Evolutionary conservation across 2,888 invertebrate genomes (phyloP), one percentile per base, ranked within the genome.

Genomic region (Pyrgus malvae): DNA sequence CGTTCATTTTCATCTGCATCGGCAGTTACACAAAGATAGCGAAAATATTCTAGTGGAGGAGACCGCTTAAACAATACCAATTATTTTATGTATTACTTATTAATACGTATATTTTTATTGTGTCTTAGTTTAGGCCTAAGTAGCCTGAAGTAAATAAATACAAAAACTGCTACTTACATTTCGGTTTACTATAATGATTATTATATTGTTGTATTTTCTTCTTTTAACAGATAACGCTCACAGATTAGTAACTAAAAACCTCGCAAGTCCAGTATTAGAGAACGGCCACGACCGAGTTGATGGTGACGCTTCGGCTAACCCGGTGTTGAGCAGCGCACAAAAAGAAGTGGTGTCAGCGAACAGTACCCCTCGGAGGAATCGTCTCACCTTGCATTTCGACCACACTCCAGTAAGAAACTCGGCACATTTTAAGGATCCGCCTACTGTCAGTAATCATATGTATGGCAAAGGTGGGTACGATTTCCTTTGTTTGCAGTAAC

Each of bases 381-480:
- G 96, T 53, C 91, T 95, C 46, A 95, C 96, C 0, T 70, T 95
- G 58, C 94, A 95, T 70, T 92, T 95, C 46, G 95, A 96, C 46
- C 93, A 94, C 66, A 93, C 94, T 17, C 93, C 94, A 0, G 75
- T 91, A 2, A 89, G 94, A 67, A 94, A 94, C 56, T 95, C 96
- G 0, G 90, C 94, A 62, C 93, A 95, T 77, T 91, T 95, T 51
- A 93, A 95, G 69, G 96, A 97, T 72, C 95, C 95, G 0, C 92
- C 91, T 0, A 72, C 69, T 46, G 67, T 86, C 14, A 59, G 58
- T 9, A 82, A 68, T 56, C 59, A 61, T 33, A 69, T 86, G 77
- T 83, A 82, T 65, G 81, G 80, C 4, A 88, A 89, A 82, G 90
- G 90, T 88, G 27, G 41, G 78, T 69, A 14, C n/a, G 3, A 11